Evolutionary conservation across 2,113 vertebrate genomes (phyloP), one percentile per base, ranked within the genome.

Genomic region (Leucosticte australis): DNA sequence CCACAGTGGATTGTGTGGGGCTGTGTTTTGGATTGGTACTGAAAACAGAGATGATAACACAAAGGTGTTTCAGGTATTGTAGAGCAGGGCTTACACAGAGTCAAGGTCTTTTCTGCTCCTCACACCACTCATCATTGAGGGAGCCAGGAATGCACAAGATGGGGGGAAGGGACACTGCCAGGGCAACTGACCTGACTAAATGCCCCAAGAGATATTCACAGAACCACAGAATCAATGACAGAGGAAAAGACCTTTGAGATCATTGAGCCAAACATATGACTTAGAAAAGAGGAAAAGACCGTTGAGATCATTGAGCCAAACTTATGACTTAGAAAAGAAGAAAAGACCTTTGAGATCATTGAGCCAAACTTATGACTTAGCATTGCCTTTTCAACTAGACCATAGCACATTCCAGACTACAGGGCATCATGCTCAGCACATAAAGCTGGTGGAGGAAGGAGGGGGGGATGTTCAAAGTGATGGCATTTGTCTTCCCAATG

Each of bases 401-500:
- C 6, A 5, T 13, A 11, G 28, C 15, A 84, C 6, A 23, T n/a
- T 15, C 13, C 53, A 22, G 12, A 31, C 28, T 14, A 2, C 9
- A 24, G 5, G 13, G 24, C 5, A 6, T 16, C 50, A 41, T 22
- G 21, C 21, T 84, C n/a, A 62, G 9, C 33, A 65, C 15, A 14
- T 22, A 62, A 71, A 85, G 2, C 10, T 46, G 33, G 18, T 10
- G 19, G 14, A 65, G 8, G 22, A 19, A 56, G 7, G 7, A 46
- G 18, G 6, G 3, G 2, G 2, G 7, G 2, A 50, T 2, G 2
- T 50, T 80, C 2, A 5, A 11, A 42, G 8, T 15, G 4, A 26
- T 7, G 13, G 4, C 2, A 2, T 41, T 77, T 67, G 18, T 44
- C 28, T 85, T 85, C 28, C 4, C 1, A 33, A 44, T n/a, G n/a